Percentiles rank a stretch among this genome's conserved stretches.
Conservation (phyloP, 1,140 invertebrate species). For the Brachionus rubens region DNA sequence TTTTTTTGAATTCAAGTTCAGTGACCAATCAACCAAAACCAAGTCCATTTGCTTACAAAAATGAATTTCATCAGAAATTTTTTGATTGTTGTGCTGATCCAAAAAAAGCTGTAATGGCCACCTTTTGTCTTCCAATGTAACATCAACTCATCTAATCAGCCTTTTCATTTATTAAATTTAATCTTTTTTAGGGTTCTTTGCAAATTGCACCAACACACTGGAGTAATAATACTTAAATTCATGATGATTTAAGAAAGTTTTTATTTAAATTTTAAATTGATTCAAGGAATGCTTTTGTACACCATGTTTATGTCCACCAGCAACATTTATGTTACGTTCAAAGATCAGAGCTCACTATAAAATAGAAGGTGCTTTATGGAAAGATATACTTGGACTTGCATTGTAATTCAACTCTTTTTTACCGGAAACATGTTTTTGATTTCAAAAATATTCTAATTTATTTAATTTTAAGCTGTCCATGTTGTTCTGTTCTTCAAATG, state of each 20-base stretch:
- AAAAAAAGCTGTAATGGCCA: not conserved
- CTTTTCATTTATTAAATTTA: too few relatives aligned
- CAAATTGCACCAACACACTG: not conserved
- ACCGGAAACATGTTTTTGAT: too few relatives aligned
- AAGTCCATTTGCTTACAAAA: not conserved
- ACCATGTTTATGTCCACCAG: constrained; percentile 11
- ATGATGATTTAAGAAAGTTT: not conserved
- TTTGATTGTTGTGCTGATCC: constrained; percentile 2
- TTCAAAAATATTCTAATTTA: not conserved
- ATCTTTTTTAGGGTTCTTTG: constrained; percentile 1
- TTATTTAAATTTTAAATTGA: too few relatives aligned
- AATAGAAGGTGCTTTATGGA: constrained; percentile 11
- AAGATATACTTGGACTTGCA: not conserved
- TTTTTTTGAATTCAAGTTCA: not conserved
- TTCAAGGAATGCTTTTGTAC: constrained; percentile 8
- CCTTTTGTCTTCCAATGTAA: constrained; percentile 19
- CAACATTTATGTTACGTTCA: not conserved
- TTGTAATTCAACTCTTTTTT: too few relatives aligned
- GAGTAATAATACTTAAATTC: not conserved
- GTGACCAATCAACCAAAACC: not conserved
- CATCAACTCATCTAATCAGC: too few relatives aligned
- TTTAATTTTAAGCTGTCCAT: not conserved
- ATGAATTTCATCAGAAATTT: not conserved
- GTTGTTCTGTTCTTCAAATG: not conserved
- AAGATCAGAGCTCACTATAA: not conserved